Evolutionary conservation across 1,140 invertebrate genomes (phyloP), one percentile per base, ranked within the genome.

Genomic region (Bicyclus anynana): DNA sequence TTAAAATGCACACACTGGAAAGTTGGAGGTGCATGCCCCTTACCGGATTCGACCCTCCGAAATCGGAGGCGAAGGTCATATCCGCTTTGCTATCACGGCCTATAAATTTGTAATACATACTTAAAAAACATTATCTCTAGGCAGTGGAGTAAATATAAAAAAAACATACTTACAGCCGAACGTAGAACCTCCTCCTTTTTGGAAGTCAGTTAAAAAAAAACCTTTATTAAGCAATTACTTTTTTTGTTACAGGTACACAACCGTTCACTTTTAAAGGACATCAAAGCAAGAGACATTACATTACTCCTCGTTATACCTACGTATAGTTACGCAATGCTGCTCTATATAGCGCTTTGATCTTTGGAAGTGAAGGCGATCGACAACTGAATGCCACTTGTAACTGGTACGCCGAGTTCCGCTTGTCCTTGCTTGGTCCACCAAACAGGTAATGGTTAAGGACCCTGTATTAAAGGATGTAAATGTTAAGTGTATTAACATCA

Each of bases 311-410:
- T 14, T 40, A 1, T 16, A 40, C 1, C 13, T 40, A 16, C 6
- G 4, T 35, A 2, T 35, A 10, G n/a, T 2, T 29, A 51, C 53
- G 16, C 29, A 38, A 62, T 53, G 55, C 50, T 21, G 50, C 21
- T 46, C 53, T 47, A 20, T 18, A 46, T 52, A 42, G 50, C 35
- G 37, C 38, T 56, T 27, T 37, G 27, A 51, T 48, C 46, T 50
- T 51, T 55, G 42, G 59, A 60, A 68, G 65, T 69, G 72, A 74
- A 74, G 69, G 72, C 58, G 57, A 62, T 64, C 68, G n/a, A 51
- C 68, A 59, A 59, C 62, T 69, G 59, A 75, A 75, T 75, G 72
- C 66, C 72, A 68, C 67, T 75, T 67, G 69, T 65, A 54, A 33
- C 29, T 33, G 10, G 29, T 33, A 33, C 29, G 9, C 52, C 59